Evolutionary conservation across 1,140 invertebrate species (phyloP).

Genomic region (Anastrepha ludens): DNA sequence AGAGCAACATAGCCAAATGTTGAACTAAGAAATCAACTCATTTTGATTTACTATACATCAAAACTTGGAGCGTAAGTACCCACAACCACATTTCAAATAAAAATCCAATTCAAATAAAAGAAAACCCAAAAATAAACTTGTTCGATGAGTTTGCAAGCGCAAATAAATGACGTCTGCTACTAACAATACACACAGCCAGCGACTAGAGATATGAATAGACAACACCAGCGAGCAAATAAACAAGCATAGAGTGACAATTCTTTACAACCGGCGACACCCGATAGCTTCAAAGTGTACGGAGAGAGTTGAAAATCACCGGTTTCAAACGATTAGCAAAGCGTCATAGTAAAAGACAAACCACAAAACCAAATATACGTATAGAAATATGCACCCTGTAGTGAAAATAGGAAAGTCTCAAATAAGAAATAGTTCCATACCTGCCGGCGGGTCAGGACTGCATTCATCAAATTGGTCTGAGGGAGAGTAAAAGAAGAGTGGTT

Average conservation of each 20-base stretch:
- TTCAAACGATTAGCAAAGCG: background rate
- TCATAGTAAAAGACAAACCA: background rate
- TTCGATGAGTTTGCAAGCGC: constrained; percentile 10
- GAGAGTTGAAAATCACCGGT: background rate
- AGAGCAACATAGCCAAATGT: no score
- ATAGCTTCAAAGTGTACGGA: background rate
- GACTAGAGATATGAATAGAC: background rate
- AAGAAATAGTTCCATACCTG: no score
- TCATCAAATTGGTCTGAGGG: no score
- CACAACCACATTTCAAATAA: no score
- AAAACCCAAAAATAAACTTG: constrained; percentile 24
- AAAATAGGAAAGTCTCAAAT: no score
- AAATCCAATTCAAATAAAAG: background rate
- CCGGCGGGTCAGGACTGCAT: no score
- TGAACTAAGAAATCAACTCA: no score
- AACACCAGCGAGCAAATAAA: background rate
- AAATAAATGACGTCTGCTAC: background rate
- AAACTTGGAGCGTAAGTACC: no score
- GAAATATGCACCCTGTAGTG: no score
- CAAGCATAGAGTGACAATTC: constrained; percentile 14
- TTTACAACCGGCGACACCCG: background rate
- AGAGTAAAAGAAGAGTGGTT: no score
- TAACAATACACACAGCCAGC: background rate
- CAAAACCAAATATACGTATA: no score
- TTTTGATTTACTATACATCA: no score